Evolutionary conservation across 2,113 vertebrate species (phyloP).

Genomic region (Campylomormyrus numenius): DNA sequence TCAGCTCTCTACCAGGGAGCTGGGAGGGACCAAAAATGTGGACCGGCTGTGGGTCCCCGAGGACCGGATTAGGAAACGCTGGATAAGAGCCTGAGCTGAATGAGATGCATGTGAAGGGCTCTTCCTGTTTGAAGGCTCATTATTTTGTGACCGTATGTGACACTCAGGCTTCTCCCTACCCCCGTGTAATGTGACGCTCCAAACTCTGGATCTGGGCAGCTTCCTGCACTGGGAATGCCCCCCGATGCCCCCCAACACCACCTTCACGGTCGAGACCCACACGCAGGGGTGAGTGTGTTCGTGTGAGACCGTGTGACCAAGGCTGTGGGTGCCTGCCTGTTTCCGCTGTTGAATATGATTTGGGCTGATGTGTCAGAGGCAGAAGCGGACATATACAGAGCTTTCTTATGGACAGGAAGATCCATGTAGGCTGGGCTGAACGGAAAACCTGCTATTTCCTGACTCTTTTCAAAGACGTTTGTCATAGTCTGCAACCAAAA

Average conservation of each 20-base stretch:
- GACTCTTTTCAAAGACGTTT: neutral
- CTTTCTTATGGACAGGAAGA: neutral
- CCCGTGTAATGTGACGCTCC: slow-evolving; percentile 44
- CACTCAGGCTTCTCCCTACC: slow-evolving; percentile 43
- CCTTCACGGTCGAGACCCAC: slow-evolving; percentile 56
- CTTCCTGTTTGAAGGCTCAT: slow-evolving; percentile 34
- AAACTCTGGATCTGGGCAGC: slow-evolving; percentile 52
- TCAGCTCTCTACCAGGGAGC: neutral
- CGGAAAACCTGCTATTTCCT: neutral
- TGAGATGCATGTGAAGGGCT: neutral
- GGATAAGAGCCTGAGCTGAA: neutral
- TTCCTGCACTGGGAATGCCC: slow-evolving; percentile 57
- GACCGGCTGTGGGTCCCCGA: neutral
- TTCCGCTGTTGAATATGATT: neutral
- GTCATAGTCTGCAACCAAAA: neutral
- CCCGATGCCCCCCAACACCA: slow-evolving; percentile 41
- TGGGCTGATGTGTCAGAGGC: neutral
- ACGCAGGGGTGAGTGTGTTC: slow-evolving; percentile 40
- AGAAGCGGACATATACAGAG: neutral
- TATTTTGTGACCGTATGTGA: slow-evolving; percentile 30
- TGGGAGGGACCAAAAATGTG: too few relatives aligned
- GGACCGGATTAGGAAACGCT: neutral
- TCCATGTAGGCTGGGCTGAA: neutral
- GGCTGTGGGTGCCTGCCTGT: neutral
- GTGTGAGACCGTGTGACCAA: neutral